phyloP scores from a whole-genome alignment of 2,888 invertebrate species.

The Spilosoma lubricipeda region DNA sequence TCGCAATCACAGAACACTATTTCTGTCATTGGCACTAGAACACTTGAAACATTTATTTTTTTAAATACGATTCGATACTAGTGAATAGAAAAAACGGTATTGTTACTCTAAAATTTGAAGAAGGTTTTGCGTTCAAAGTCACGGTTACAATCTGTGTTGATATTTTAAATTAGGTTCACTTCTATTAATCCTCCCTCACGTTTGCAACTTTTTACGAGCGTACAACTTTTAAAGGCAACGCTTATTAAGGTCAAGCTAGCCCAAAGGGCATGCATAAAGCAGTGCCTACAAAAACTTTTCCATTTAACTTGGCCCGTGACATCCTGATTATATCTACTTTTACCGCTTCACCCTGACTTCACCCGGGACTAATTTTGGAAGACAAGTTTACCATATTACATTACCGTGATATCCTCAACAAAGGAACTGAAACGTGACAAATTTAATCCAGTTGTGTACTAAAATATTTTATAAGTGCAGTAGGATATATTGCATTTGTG shows the following conservation, averaged over 20 bases:
- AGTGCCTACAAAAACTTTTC: slow-evolving; percentile 73
- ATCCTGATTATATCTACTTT: slow-evolving; percentile 71
- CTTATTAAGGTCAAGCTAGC: slow-evolving; percentile 65
- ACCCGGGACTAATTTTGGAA: slow-evolving; percentile 51
- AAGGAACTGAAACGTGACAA: slow-evolving; percentile 1
- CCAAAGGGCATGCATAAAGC: slow-evolving; percentile 72
- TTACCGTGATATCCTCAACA: slow-evolving; percentile 26
- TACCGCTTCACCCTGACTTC: slow-evolving; percentile 42
- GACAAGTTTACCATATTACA: slow-evolving; percentile 24
- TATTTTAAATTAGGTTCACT: slow-evolving; percentile 49
- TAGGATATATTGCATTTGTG: background rate
- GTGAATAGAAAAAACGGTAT: background rate
- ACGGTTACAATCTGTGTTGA: slow-evolving; percentile 29
- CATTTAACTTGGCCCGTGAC: slow-evolving; percentile 78
- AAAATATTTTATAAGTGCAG: background rate
- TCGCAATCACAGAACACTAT: no score
- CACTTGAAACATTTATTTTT: background rate
- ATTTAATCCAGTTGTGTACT: background rate
- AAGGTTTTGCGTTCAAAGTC: background rate
- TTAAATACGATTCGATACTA: no score
- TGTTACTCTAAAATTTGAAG: background rate
- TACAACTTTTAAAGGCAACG: slow-evolving; percentile 60
- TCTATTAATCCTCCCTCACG: slow-evolving; percentile 55
- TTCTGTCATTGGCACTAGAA: no score
- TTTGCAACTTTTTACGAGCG: slow-evolving; percentile 63